A percentile compares a stretch with the other conserved stretches of the same genome.
These are phyloP conservation scores for Nephotettix cincticeps DNA, from an alignment of 1,140 invertebrate genomes.

Conservation along the genomic window DNA sequence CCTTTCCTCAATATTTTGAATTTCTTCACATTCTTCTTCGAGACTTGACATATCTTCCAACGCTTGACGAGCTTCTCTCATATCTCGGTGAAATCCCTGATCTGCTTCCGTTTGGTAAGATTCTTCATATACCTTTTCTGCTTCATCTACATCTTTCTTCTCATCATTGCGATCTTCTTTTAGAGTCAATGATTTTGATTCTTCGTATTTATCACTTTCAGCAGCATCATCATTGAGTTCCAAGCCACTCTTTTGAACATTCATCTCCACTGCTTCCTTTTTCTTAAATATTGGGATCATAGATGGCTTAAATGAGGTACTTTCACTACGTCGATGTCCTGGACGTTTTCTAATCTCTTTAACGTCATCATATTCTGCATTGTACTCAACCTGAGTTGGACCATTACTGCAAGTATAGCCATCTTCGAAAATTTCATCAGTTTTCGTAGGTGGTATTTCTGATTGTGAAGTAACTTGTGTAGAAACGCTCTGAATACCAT, in stretches of 20 bases:
- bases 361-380: constrained; percentile 50
- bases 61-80: constrained; percentile 41
- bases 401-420: constrained; percentile 50
- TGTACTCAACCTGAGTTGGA: constrained; percentile 57
- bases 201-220: constrained; percentile 47
- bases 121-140: constrained; percentile 45
- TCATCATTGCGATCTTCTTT: constrained; percentile 50
- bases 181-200: constrained; percentile 44
- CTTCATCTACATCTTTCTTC: constrained; percentile 49
- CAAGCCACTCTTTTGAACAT: constrained; percentile 25
- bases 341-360: constrained; percentile 47
- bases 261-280: background rate
- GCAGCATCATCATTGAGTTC: constrained; percentile 40
- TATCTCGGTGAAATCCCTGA: constrained; percentile 46
- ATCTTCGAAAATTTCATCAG: constrained; percentile 37
- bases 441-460: constrained; percentile 33
- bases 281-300: constrained; percentile 40
- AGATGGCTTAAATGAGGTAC: constrained; percentile 47
- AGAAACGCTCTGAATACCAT: constrained; percentile 51
- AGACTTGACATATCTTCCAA: constrained; percentile 39
- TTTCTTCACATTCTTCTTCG: constrained; percentile 37
- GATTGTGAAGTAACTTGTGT: constrained; percentile 57
- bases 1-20: constrained; percentile 42
- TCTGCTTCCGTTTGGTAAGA: constrained; percentile 48
- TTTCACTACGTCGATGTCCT: constrained; percentile 57